Evolutionary conservation across 2,113 vertebrate genomes (phyloP).

Genomic region (Urocynchramus pylzowi): DNA sequence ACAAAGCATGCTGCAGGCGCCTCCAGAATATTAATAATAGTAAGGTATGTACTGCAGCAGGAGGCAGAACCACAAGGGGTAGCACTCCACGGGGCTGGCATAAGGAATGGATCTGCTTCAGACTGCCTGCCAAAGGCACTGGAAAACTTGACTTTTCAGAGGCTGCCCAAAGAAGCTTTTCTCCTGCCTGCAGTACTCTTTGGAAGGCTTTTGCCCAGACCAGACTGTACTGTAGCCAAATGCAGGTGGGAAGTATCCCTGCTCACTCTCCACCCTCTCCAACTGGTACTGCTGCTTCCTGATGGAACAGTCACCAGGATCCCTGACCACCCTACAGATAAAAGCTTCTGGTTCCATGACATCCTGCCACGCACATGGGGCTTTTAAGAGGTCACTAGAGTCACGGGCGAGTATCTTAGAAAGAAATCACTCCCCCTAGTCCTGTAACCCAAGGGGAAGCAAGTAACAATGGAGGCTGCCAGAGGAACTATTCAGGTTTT

Average conservation of each 20-base stretch:
- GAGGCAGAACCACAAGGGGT: not conserved
- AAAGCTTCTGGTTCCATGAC: not conserved
- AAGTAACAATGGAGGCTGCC: not conserved
- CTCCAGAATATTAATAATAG: conserved; percentile 26
- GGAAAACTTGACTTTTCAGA: not conserved
- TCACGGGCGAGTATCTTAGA: not conserved
- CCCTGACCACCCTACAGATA: not conserved
- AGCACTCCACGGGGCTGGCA: not conserved
- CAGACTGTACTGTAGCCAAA: not conserved
- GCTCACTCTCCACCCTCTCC: not conserved
- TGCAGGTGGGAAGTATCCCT: not conserved
- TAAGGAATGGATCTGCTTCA: conserved; percentile 12
- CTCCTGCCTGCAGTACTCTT: not conserved
- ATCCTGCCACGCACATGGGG: not conserved
- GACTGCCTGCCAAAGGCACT: conserved; percentile 3
- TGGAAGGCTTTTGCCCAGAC: not conserved
- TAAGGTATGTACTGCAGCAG: not conserved
- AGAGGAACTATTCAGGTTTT: not conserved
- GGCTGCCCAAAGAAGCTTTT: not conserved
- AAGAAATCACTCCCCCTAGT: not conserved
- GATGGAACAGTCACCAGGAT: not conserved
- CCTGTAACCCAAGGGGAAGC: not conserved
- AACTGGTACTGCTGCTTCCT: not conserved
- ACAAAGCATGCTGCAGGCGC: not conserved
- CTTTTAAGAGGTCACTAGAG: not conserved